A percentile compares a stretch with the other conserved stretches of the same genome.
Conservation (phyloP, 2,888 invertebrate species). For the Eristalis arbustorum region DNA sequence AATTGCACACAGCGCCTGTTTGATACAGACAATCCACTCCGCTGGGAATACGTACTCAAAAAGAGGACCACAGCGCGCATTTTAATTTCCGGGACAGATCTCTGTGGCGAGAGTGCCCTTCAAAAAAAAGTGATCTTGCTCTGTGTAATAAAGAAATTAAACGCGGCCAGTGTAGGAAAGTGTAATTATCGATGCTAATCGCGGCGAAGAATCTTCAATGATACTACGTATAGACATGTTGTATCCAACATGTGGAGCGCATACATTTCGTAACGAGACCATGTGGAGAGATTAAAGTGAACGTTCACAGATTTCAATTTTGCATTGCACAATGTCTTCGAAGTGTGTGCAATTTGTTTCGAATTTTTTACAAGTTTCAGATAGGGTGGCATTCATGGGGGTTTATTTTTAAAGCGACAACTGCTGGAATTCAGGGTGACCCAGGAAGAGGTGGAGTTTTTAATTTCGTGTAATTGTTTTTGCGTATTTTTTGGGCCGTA, state of each 20-base stretch:
- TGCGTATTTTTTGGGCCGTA: too few species aligned
- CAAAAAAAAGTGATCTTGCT: slow-evolving; percentile 22
- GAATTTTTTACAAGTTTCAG: too few species aligned
- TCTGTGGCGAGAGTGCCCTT: slow-evolving; percentile 25
- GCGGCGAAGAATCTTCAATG: not conserved
- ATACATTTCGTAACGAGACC: not conserved
- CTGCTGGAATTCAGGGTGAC: too few species aligned
- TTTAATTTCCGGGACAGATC: slow-evolving; percentile 49
- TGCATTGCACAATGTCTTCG: too few species aligned
- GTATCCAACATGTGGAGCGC: not conserved
- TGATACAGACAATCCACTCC: slow-evolving; percentile 16
- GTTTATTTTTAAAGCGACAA: too few species aligned
- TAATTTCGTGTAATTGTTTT: too few species aligned
- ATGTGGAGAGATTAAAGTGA: not conserved
- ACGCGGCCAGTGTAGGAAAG: not conserved
- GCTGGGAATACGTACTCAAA: slow-evolving; percentile 28
- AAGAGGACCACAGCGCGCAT: slow-evolving; percentile 24
- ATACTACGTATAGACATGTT: not conserved
- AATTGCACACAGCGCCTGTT: slow-evolving; percentile 34
- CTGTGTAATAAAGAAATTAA: slow-evolving; percentile 20
- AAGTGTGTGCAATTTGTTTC: too few species aligned
- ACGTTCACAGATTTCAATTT: not conserved
- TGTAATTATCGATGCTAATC: not conserved
- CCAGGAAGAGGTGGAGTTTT: too few species aligned
- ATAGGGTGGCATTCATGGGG: too few species aligned